Evolutionary conservation across 2,888 invertebrate species (phyloP), one percentile per base, ranked within the genome.

Genomic region (Cheilosia impressa): DNA sequence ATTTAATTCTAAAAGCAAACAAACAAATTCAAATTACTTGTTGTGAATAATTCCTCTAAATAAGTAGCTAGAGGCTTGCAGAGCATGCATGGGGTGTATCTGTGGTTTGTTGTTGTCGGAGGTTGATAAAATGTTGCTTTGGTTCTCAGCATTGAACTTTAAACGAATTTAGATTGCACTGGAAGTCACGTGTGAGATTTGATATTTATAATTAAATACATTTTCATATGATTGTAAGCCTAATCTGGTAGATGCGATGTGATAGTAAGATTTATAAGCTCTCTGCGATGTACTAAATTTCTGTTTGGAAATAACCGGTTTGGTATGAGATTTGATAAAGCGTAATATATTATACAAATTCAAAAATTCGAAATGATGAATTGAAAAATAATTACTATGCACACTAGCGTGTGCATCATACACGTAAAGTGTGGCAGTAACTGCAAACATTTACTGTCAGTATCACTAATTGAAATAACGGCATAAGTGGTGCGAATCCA

Each of bases 1-100:
- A n/a, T n/a, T 24, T 68, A 3, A 57, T 31, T 68, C 34, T 57
- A 68, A 19, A 68, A 19, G 55, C 19, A 19, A 43, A 6, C 13
- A 68, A 55, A 4, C 13, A 31, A 55, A 68, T 43, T 43, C 6
- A 43, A 55, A 68, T 66, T 17, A 38, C 38, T 38, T 13, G 3
- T 52, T 47, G 10, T 19, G 38, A 52, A 52, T 50, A 24, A 62
- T 62, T 19, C 15, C 9, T 19, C 15, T 63, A 63, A 47, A 65
- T 19, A 19, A 65, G 52, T 34, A 65, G 1, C 17, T 27, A 62
- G 41, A 10, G 1, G 2, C 4, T 38, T 13, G 3, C 0, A 13
- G 38, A 38, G 17, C 27, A 45, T 24, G 50, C 7, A 22, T 9
- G n/a, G 17, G 10, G 6, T 43, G 24, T 45, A 19, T 58, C 19